phyloP scores from a whole-genome alignment of 2,888 invertebrate species.

The Tanypteryx hageni region DNA sequence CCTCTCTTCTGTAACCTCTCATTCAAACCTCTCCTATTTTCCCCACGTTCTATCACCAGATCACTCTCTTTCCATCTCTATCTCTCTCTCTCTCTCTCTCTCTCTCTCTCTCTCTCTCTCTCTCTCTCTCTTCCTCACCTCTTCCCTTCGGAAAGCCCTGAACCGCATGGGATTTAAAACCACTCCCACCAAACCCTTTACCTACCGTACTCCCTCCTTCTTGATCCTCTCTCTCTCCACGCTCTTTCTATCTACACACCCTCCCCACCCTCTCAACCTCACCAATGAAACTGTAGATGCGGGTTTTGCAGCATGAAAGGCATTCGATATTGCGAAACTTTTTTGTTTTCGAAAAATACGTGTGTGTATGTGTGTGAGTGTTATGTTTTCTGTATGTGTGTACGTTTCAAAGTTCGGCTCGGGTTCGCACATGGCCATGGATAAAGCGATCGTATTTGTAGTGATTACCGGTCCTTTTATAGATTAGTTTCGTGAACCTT shows the following conservation, averaged over 20 bases:
- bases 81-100: not conserved
- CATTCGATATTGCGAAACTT: constrained; percentile 20
- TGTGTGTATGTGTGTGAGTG: not conserved
- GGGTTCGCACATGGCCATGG: not conserved
- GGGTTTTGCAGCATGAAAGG: not conserved
- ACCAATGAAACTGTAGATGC: constrained; percentile 1
- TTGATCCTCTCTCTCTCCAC: not conserved
- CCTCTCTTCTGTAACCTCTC: not conserved
- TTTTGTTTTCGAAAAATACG: not conserved
- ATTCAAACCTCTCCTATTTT: not conserved
- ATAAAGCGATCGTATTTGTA: constrained; percentile 3
- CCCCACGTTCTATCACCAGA: not conserved
- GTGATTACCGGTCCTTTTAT: constrained; percentile 19
- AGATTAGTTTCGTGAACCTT: not conserved
- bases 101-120: not conserved
- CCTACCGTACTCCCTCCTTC: not conserved
- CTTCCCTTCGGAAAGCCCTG: not conserved
- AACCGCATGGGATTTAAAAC: constrained; percentile 32
- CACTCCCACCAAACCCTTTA: not conserved
- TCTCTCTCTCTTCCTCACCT: not conserved
- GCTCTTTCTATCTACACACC: not conserved
- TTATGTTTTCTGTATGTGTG: not conserved
- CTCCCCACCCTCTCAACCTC: not conserved
- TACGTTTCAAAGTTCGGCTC: constrained; percentile 20
- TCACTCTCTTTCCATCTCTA: not conserved